A percentile compares a stretch with the other conserved stretches of the same genome.
Evolutionary conservation across 1,140 invertebrate genomes (phyloP).

Genomic region (Aricia agestis): DNA sequence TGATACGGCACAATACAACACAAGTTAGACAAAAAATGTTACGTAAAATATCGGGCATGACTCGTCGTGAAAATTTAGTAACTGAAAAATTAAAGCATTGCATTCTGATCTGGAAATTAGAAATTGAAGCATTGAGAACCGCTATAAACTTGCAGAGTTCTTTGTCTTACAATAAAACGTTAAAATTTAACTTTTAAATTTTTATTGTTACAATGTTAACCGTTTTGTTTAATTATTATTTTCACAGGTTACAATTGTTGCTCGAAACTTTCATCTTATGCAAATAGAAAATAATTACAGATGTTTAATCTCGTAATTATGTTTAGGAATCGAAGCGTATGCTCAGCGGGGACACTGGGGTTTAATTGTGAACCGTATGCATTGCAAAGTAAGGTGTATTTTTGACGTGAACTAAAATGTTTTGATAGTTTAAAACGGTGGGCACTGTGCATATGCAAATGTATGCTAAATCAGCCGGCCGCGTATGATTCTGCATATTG

Average conservation of each 20-base stretch:
- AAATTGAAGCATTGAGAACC: too few species aligned
- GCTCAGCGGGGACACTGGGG: background rate
- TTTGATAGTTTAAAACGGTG: slow-evolving; percentile 51
- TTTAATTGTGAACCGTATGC: slow-evolving; percentile 29
- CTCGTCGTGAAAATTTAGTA: too few species aligned
- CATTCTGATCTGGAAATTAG: too few species aligned
- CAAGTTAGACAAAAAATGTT: background rate
- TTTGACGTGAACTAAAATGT: slow-evolving; percentile 20
- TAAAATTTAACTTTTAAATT: background rate
- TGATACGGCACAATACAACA: background rate
- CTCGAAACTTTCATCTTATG: slow-evolving; percentile 35
- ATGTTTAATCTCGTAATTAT: slow-evolving; percentile 39
- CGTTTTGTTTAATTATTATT: slow-evolving; percentile 14
- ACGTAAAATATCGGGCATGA: background rate
- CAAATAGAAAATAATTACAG: slow-evolving; percentile 39
- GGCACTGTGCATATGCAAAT: slow-evolving; percentile 33
- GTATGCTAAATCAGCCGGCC: slow-evolving; percentile 39
- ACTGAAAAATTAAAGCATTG: too few species aligned
- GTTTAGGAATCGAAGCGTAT: slow-evolving; percentile 28
- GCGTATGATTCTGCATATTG: slow-evolving; percentile 18
- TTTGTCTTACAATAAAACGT: background rate
- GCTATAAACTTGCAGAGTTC: background rate
- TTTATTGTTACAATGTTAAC: background rate
- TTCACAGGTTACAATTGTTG: slow-evolving; percentile 12
- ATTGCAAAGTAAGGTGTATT: background rate